Evolutionary conservation across 2,113 vertebrate species (phyloP), one percentile per base, ranked within the genome.

Genomic region (Toxotes jaculatrix): DNA sequence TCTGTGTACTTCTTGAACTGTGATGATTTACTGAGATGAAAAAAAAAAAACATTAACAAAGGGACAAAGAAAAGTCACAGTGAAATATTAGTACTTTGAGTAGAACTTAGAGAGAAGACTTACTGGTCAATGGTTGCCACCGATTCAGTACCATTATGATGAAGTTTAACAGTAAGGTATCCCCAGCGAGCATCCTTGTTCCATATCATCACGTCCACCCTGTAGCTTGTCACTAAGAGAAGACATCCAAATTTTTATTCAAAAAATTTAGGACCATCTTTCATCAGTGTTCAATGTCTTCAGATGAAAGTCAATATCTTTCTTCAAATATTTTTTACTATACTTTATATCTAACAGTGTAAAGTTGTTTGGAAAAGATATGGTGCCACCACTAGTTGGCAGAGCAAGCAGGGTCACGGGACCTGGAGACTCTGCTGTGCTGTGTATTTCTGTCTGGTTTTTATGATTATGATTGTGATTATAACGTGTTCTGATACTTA

Each of bases 131-230:
- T 91, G 9, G 47, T 88, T 36, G 93, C 92, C 71, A 89, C 78
- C 8, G 95, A 90, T 70, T 92, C 87, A 57, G 89, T 78, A 32
- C 88, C 92, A 45, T 88, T 73, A n/a, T 95, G 90, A 63, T 65
- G 91, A 7, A 99, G 80, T 77, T 92, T 93, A 65, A 98, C 71
- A 14, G 94, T 97, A 14, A 99, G 86, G 75, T 93, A 95, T 7
- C 96, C 97, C 94, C 94, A 96, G 36, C 85, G 95, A 43, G 81
- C 51, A 0, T 93, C 87, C 72, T 92, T 92, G 83, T 97, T 99
- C 97, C 97, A 98, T 0, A 95, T 94, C 74, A 95, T 69, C 74
- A 99, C 94, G 8, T 99, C 96, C 92, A 98, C 77, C 72, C 86
- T 94, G 86, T 98, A 99, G 87, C 92, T 90, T 79, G 95, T 96